Conservation (phyloP, 2,797 vertebrate genomes). For the Falco columbarius region DNA sequence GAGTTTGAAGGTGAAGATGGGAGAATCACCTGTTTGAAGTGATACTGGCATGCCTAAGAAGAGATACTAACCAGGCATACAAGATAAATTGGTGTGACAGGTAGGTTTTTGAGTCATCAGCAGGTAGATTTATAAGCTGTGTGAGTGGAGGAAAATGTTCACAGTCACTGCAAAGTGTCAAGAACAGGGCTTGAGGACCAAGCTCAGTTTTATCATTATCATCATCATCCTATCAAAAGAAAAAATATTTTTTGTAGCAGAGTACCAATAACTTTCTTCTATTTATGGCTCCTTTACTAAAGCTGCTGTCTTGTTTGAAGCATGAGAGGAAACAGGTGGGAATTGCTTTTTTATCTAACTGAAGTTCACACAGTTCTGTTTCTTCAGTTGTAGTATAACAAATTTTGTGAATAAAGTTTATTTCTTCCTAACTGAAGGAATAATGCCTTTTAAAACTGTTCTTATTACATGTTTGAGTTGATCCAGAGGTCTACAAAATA, state of each 20-base stretch:
- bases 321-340: conserved; percentile 37
- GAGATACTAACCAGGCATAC: not conserved
- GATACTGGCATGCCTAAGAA: not conserved
- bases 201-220: conserved; percentile 73
- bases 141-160: not conserved
- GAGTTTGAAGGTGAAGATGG: not conserved
- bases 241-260: conserved; percentile 44
- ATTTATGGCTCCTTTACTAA: conserved; percentile 38
- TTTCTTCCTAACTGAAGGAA: not conserved
- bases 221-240: conserved; percentile 74
- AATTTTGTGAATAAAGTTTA: conserved; percentile 28
- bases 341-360: conserved; percentile 31
- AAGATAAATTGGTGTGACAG: not conserved
- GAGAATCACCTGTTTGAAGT: not conserved
- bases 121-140: not conserved
- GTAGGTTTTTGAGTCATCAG: not conserved
- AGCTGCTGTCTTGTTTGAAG: conserved; percentile 38
- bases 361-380: not conserved
- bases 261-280: conserved; percentile 39
- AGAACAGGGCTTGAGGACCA: not conserved
- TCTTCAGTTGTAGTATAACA: not conserved
- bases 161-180: not conserved
- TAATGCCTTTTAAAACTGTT: not conserved
- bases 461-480: conserved; percentile 19
- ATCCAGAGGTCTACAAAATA: not conserved